Percentiles rank a stretch among this genome's conserved stretches.
Evolutionary conservation across 2,113 vertebrate genomes (phyloP).

Genomic region (Craseonycteris thonglongyai): DNA sequence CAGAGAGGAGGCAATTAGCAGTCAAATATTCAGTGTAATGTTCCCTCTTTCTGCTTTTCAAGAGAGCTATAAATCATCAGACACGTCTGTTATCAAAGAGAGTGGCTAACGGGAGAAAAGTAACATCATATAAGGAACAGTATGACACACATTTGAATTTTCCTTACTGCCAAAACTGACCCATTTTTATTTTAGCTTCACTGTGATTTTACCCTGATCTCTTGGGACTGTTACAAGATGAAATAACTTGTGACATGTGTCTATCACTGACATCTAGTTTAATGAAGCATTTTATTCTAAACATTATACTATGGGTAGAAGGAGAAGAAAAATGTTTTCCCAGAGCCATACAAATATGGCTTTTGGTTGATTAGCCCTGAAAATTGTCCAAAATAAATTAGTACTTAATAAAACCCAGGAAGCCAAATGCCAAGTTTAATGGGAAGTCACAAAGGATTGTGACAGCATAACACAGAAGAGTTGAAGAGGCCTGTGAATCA

Average conservation of each 20-base stretch:
- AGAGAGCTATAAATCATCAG: neutral
- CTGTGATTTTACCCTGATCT: conserved; percentile 37
- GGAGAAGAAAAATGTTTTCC: conserved; percentile 36
- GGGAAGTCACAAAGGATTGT: neutral
- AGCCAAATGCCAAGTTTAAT: conserved; percentile 23
- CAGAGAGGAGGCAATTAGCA: rapidly evolving
- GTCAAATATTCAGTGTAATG: neutral
- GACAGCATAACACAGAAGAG: neutral
- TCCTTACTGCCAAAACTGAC: neutral
- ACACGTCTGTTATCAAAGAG: conserved; percentile 1
- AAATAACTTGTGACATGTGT: neutral
- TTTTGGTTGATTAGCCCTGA: conserved; percentile 35
- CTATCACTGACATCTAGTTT: neutral
- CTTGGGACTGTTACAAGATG: conserved; percentile 11
- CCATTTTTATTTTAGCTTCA: conserved; percentile 28
- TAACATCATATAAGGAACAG: neutral
- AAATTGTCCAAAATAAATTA: conserved; percentile 55
- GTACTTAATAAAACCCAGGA: conserved; percentile 42
- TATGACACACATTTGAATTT: conserved; percentile 3
- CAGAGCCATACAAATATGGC: neutral
- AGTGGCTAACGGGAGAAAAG: neutral
- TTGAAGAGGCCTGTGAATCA: neutral
- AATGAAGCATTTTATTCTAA: conserved; percentile 58
- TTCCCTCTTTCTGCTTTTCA: neutral
- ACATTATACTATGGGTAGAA: neutral